A percentile compares a stretch with the other conserved stretches of the same genome.
phyloP scores from a whole-genome alignment of 2,797 vertebrate genomes.

The Pseudochirops cupreus region DNA sequence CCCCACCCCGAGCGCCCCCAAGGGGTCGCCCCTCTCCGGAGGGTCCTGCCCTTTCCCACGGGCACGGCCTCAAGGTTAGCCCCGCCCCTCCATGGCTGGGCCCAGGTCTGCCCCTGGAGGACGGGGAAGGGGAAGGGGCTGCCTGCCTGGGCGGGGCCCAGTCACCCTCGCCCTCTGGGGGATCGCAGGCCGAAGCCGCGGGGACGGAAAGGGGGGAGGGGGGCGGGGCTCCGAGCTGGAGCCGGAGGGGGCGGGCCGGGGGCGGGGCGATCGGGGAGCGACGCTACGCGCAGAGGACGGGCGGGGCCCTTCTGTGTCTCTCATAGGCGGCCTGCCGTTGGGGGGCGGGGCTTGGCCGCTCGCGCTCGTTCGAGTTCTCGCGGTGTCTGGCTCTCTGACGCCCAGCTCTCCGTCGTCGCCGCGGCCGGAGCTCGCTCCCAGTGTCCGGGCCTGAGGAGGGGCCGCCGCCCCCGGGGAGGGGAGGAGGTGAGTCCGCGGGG shows the following conservation, averaged over 20 bases:
- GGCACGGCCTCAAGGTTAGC: too few relatives aligned
- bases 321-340: neutral
- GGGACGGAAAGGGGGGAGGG: fast-evolving
- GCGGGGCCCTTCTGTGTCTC: neutral
- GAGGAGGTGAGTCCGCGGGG: neutral
- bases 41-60: too few relatives aligned
- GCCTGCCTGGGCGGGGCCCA: too few relatives aligned
- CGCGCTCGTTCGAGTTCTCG: neutral
- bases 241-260: neutral
- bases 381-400: neutral
- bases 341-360: neutral
- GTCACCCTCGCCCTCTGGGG: neutral
- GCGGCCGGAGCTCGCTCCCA: too few relatives aligned
- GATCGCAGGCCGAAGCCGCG: neutral
- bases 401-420: neutral
- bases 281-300: neutral
- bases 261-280: neutral
- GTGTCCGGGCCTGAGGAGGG: neutral
- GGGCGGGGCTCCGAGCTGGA: neutral
- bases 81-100: too few relatives aligned
- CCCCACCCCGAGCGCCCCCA: too few relatives aligned
- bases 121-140: too few relatives aligned
- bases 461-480: neutral
- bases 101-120: neutral
- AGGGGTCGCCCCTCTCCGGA: too few relatives aligned